phyloP scores from a whole-genome alignment of 1,140 invertebrate genomes.

The Babylonia areolata region DNA sequence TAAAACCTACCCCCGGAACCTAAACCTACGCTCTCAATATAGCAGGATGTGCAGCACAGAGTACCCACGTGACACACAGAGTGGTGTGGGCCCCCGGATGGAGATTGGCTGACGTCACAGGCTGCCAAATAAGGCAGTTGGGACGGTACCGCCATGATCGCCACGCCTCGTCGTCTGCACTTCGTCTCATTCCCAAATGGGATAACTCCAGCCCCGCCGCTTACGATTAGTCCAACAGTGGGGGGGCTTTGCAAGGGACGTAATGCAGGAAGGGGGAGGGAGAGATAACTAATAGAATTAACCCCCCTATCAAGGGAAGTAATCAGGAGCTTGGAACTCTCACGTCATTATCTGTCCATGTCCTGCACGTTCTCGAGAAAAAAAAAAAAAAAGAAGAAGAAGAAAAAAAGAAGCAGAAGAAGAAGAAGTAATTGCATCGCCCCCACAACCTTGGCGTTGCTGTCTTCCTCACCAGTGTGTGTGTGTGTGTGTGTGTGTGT shows the following conservation, averaged over 20 bases:
- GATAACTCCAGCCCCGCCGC: neutral
- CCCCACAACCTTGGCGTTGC: no score
- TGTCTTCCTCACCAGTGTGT: no score
- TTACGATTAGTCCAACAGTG: neutral
- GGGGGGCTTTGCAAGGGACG: neutral
- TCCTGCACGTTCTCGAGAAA: neutral
- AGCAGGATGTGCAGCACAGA: no score
- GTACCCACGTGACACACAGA: no score
- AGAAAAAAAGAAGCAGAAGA: no score
- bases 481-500: no score
- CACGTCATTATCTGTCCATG: neutral
- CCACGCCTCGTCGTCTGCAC: neutral
- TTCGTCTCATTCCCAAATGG: neutral
- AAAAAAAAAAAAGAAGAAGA: no score
- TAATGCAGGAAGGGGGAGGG: neutral
- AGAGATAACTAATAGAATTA: neutral
- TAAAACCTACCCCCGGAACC: no score
- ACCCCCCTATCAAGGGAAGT: neutral
- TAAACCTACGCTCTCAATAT: no score
- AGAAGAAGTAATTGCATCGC: no score
- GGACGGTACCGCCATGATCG: neutral
- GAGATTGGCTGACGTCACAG: neutral
- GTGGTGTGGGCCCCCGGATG: no score
- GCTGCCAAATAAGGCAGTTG: neutral
- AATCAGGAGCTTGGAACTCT: neutral